Evolutionary conservation across 2,888 invertebrate genomes (phyloP).

Genomic region (Arge pagana): DNA sequence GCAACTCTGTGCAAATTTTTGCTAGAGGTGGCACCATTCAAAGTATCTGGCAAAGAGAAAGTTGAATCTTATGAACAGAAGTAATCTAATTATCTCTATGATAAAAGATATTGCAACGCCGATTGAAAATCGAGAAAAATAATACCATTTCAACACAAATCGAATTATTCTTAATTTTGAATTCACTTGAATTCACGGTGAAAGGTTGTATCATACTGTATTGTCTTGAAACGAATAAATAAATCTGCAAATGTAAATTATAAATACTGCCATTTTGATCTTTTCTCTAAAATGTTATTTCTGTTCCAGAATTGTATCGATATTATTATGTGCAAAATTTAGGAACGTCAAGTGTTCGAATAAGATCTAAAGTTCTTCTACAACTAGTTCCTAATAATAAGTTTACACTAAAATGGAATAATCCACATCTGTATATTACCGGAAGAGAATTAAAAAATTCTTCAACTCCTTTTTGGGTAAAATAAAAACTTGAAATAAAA

Average conservation of each 20-base stretch:
- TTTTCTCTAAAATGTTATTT: background rate
- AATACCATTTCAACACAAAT: too few relatives aligned
- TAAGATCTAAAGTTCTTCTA: background rate
- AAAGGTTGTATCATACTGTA: too few relatives aligned
- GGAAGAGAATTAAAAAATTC: too few relatives aligned
- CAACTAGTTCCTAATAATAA: slow-evolving; percentile 4
- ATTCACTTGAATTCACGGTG: too few relatives aligned
- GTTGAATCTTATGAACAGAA: slow-evolving; percentile 8
- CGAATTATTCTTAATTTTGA: too few relatives aligned
- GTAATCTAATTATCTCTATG: too few relatives aligned
- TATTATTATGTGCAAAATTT: slow-evolving; percentile 5
- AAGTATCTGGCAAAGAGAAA: slow-evolving; percentile 20
- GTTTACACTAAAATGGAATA: background rate
- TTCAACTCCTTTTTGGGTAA: too few relatives aligned
- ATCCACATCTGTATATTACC: too few relatives aligned
- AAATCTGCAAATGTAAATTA: slow-evolving; percentile 4
- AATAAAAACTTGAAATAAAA: too few relatives aligned
- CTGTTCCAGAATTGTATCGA: background rate
- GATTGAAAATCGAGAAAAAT: too few relatives aligned
- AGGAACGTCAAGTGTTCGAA: background rate
- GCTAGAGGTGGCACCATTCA: slow-evolving; percentile 15
- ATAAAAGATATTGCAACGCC: too few relatives aligned
- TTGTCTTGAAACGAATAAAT: slow-evolving; percentile 15
- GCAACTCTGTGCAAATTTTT: slow-evolving; percentile 1
- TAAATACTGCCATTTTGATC: background rate